Percentiles rank a stretch among this genome's conserved stretches.
Evolutionary conservation across 1,140 invertebrate genomes (phyloP).

Genomic region (Sinonovacula constricta): DNA sequence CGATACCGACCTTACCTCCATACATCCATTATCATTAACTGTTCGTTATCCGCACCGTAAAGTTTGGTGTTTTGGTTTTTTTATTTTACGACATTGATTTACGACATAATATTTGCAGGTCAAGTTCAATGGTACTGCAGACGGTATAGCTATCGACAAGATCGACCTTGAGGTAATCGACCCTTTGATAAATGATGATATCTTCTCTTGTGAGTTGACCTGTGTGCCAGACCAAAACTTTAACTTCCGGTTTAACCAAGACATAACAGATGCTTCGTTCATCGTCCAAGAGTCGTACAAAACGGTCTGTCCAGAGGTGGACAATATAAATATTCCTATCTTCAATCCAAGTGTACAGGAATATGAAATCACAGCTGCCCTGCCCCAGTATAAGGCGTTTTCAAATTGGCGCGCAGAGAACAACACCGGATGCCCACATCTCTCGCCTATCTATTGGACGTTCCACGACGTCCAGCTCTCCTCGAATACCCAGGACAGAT

Average conservation of each 20-base stretch:
- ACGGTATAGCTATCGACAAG: slow-evolving; percentile 42
- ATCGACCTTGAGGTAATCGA: slow-evolving; percentile 34
- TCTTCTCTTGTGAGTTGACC: slow-evolving; percentile 32
- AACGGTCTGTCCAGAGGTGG: slow-evolving; percentile 55
- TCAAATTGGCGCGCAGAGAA: slow-evolving; percentile 44
- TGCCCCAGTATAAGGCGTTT: slow-evolving; percentile 54
- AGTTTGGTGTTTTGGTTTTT: too few relatives aligned
- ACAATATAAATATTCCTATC: slow-evolving; percentile 56
- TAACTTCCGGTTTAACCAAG: slow-evolving; percentile 16
- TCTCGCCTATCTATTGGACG: slow-evolving; percentile 47
- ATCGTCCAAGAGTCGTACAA: slow-evolving; percentile 47
- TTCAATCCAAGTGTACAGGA: slow-evolving; percentile 43
- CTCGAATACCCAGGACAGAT: background rate
- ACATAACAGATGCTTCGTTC: slow-evolving; percentile 20
- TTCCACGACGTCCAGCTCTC: slow-evolving; percentile 23
- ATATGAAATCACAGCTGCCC: slow-evolving; percentile 52
- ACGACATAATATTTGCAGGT: slow-evolving; percentile 35
- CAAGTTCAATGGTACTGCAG: slow-evolving; percentile 32
- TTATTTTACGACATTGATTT: too few relatives aligned
- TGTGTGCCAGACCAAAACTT: slow-evolving; percentile 25
- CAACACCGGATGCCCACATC: slow-evolving; percentile 44
- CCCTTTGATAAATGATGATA: slow-evolving; percentile 26
- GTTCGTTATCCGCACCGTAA: too few relatives aligned
- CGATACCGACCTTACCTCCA: too few relatives aligned
- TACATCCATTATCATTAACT: too few relatives aligned